Base-by-base conservation (phyloP, 2,113 vertebrate genomes). In the Odontesthes bonariensis region DNA sequence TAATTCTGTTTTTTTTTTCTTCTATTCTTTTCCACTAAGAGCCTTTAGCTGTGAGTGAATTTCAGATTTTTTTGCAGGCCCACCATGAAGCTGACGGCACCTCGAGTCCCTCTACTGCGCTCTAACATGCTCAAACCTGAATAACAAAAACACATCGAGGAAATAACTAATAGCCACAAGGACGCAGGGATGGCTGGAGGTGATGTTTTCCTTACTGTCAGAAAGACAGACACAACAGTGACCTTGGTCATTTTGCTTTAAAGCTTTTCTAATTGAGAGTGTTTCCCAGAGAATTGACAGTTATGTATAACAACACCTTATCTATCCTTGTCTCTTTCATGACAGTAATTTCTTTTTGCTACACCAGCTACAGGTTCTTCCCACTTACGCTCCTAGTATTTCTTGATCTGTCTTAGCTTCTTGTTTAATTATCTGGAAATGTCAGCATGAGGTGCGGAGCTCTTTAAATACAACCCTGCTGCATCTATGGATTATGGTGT, bases 371-470 rank as follows among this genome's bases (percentile, higher is more conserved):
- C 61, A 82, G 75, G 66, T 64, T 53, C 71, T 53, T 32, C 54
- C 56, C 49, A 38, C 23, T 68, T 31, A 35, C 80, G 55, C 38
- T 65, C 46, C 71, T 55, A 73, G 77, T 85, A 67, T 79, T 55
- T 74, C 75, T 80, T 8, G 40, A 70, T 73, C 38, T 49, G 35
- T 69, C 69, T 67, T 40, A 5, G 55, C 74, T 70, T 75, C 82
- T 73, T 75, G 80, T 82, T 80, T 86, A 85, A 86, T 89, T 88
- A 88, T 75, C 75, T 69, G 70, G 69, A 86, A 86, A 85, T 85
- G 64, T 73, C 65, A 52, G 69, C 23, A 2, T 77, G 79, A 66
- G 51, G 55, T 11, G 3, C 35, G 38, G 32, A 56, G 64, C 77
- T 75, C 46, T 32, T 81, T 69, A 77, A 78, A 81, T 75, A 44